Conservation (phyloP, 2,797 vertebrate species). For the Iguana delicatissima region DNA sequence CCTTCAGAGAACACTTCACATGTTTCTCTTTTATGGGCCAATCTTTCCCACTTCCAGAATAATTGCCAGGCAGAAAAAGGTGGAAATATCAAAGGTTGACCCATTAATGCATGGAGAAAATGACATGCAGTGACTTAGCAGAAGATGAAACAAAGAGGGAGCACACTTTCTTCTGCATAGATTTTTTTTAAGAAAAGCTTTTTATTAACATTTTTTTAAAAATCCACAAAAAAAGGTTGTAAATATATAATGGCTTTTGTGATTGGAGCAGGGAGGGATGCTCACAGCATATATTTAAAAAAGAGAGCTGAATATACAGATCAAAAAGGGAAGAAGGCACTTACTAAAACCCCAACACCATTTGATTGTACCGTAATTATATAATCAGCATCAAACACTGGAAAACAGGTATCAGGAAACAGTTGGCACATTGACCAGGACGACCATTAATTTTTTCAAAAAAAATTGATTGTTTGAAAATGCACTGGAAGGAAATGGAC, state of each 20-base stretch:
- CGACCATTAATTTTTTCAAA: slow-evolving; percentile 21
- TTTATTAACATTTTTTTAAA: slow-evolving; percentile 68
- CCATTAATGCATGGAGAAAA: neutral
- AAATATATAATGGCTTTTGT: neutral
- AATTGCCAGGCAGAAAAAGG: neutral
- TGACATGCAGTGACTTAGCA: too few species aligned
- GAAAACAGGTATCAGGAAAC: accelerated
- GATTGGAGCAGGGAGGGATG: too few species aligned
- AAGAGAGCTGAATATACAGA: neutral
- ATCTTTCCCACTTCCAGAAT: too few species aligned
- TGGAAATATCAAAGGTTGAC: neutral
- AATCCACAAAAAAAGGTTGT: slow-evolving; percentile 22
- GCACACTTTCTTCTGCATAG: accelerated
- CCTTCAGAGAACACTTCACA: too few species aligned
- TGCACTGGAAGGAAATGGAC: accelerated
- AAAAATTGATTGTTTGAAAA: neutral
- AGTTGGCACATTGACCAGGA: neutral
- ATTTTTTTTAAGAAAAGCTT: slow-evolving; percentile 62
- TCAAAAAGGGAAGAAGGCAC: slow-evolving; percentile 39
- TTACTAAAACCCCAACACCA: slow-evolving; percentile 22
- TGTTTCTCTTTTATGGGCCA: too few species aligned
- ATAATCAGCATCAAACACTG: neutral
- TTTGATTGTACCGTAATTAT: slow-evolving; percentile 32
- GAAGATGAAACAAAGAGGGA: neutral
- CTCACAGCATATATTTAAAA: neutral